phyloP scores from a whole-genome alignment of 1,140 invertebrate species.

The Halesus radiatus region DNA sequence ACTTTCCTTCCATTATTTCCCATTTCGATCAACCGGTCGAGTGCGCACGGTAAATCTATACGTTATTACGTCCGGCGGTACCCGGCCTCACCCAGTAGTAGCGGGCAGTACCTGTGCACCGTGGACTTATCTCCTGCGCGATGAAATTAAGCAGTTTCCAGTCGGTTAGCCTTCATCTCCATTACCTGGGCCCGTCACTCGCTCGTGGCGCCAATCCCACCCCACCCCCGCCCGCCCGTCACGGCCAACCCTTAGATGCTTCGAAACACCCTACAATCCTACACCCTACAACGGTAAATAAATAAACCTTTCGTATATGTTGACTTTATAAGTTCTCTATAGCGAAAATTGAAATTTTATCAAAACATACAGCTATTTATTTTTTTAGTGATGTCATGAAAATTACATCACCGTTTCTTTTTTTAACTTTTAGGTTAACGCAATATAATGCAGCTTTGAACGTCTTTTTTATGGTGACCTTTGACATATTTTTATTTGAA shows the following conservation, averaged over 20 bases:
- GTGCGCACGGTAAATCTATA: conserved; percentile 30
- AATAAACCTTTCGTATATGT: too few species aligned
- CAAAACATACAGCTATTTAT: too few species aligned
- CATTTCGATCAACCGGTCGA: conserved; percentile 31
- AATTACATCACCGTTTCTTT: too few species aligned
- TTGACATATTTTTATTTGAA: too few species aligned
- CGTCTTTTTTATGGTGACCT: too few species aligned
- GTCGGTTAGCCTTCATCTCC: conserved; percentile 53
- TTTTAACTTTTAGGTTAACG: too few species aligned
- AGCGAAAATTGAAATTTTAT: too few species aligned
- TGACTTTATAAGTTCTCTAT: too few species aligned
- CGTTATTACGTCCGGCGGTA: conserved; percentile 38
- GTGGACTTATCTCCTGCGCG: conserved; percentile 54
- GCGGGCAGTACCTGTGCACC: conserved; percentile 51
- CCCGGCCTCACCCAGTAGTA: too few species aligned
- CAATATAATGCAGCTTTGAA: too few species aligned
- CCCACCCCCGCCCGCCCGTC: conserved; percentile 9
- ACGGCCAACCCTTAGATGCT: neutral
- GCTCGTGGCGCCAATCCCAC: conserved; percentile 15
- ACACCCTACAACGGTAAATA: too few species aligned
- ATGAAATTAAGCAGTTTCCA: conserved; percentile 57
- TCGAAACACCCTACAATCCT: neutral
- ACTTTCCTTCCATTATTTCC: conserved; percentile 1
- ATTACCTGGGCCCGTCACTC: conserved; percentile 53
- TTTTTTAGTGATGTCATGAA: too few species aligned